A percentile compares a stretch with the other conserved stretches of the same genome.
These are phyloP conservation scores for Muraenolepis orangiensis DNA, from an alignment of 2,797 vertebrate species.

Conservation along the genomic window DNA sequence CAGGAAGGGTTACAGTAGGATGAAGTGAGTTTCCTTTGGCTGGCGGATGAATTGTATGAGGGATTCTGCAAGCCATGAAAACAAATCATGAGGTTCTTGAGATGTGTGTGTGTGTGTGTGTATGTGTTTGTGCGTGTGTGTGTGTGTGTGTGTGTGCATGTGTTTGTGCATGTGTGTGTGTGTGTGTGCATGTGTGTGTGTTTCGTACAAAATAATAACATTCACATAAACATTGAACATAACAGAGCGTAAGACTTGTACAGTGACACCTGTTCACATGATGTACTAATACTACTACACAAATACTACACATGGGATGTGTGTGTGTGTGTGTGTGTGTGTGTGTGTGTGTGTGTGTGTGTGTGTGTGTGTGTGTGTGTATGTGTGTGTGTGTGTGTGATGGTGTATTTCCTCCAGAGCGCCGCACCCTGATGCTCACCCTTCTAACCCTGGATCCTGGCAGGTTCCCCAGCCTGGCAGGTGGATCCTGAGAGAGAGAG, in stretches of 20 bases:
- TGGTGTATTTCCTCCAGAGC: conserved; percentile 2
- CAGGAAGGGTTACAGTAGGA: conserved; percentile 24
- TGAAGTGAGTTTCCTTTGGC: conserved; percentile 37
- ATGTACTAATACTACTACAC: too few species aligned
- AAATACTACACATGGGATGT: too few species aligned
- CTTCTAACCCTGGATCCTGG: too few species aligned
- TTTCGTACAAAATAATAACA: too few species aligned
- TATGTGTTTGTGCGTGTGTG: not conserved
- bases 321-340: conserved; percentile 12
- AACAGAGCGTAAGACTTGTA: too few species aligned
- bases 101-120: not conserved
- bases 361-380: conserved; percentile 3
- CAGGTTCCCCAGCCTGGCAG: conserved; percentile 52
- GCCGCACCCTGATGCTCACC: conserved; percentile 1
- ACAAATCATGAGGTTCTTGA: conserved; percentile 16
- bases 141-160: not conserved
- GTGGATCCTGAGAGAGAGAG: conserved; percentile 56
- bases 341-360: conserved; percentile 11
- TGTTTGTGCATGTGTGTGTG: not conserved
- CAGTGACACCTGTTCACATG: too few species aligned
- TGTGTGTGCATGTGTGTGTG: not conserved
- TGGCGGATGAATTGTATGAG: conserved; percentile 21
- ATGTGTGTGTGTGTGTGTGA: not conserved
- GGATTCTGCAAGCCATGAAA: conserved; percentile 35
- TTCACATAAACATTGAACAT: too few species aligned